Evolutionary conservation across 2,797 vertebrate genomes (phyloP).

Genomic region (Lates japonicus): DNA sequence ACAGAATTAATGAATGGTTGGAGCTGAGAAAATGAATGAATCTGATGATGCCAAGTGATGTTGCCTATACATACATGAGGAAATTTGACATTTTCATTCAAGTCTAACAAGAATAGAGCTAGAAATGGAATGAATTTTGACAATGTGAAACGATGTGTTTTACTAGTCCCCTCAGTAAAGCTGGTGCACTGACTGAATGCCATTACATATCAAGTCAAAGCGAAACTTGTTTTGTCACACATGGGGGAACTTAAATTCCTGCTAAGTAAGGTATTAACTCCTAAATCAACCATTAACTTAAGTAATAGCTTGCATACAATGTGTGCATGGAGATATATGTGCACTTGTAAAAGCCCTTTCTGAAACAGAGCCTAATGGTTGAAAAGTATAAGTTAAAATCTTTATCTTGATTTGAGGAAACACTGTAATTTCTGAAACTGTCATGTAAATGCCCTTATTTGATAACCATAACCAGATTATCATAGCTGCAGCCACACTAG

Average conservation of each 20-base stretch:
- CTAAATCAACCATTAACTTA: conserved; percentile 11
- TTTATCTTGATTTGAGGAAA: neutral
- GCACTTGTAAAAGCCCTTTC: neutral
- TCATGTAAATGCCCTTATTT: neutral
- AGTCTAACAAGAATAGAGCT: neutral
- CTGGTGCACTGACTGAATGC: neutral
- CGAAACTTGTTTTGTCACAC: conserved; percentile 1
- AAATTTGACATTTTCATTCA: conserved; percentile 1
- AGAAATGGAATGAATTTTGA: neutral
- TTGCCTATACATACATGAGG: neutral
- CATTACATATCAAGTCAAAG: neutral
- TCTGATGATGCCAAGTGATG: neutral
- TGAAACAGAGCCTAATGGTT: neutral
- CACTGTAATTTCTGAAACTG: neutral
- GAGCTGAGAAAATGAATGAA: conserved; percentile 32
- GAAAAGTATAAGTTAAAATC: neutral
- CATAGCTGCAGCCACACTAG: neutral
- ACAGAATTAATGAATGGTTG: conserved; percentile 28
- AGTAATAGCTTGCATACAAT: neutral
- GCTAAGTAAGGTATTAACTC: conserved; percentile 1
- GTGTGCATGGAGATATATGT: neutral
- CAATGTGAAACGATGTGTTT: neutral
- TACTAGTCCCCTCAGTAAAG: too few species aligned
- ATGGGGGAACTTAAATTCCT: neutral
- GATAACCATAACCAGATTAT: neutral